Evolutionary conservation across 2,797 vertebrate species (phyloP).

Genomic region (Tympanoctomys barrerae): DNA sequence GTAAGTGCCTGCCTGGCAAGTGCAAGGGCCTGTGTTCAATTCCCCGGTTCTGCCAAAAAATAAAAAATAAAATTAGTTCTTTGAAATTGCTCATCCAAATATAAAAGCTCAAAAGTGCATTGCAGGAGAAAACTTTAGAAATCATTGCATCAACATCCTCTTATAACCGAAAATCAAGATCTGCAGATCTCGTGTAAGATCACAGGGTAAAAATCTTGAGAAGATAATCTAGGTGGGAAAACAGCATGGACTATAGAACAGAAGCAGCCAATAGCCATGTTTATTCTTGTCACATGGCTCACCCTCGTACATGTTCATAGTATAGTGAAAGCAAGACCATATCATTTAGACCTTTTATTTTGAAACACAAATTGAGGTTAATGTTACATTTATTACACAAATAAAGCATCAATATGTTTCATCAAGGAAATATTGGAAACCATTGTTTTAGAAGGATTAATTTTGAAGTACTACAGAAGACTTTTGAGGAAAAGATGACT

Average conservation of each 20-base stretch:
- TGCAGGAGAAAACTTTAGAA: not conserved
- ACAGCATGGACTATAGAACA: not conserved
- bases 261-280: not conserved
- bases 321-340: not conserved
- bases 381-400: not conserved
- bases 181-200: not conserved
- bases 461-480: not conserved
- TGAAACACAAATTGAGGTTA: not conserved
- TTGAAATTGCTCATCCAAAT: constrained; percentile 33
- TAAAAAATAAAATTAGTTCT: not conserved
- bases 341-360: not conserved
- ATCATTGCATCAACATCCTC: constrained; percentile 1
- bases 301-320: not conserved
- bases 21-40: no score
- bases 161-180: not conserved
- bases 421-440: not conserved
- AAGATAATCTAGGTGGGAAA: not conserved
- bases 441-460: not conserved
- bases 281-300: not conserved
- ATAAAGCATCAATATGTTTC: not conserved
- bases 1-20: no score
- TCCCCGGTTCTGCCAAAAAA: no score
- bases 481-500: no score
- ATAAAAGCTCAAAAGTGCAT: constrained; percentile 15
- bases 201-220: constrained; percentile 5